Percentiles rank a stretch among this genome's conserved stretches.
Evolutionary conservation across 2,888 invertebrate genomes (phyloP).

Genomic region (Drosophila ochracea): DNA sequence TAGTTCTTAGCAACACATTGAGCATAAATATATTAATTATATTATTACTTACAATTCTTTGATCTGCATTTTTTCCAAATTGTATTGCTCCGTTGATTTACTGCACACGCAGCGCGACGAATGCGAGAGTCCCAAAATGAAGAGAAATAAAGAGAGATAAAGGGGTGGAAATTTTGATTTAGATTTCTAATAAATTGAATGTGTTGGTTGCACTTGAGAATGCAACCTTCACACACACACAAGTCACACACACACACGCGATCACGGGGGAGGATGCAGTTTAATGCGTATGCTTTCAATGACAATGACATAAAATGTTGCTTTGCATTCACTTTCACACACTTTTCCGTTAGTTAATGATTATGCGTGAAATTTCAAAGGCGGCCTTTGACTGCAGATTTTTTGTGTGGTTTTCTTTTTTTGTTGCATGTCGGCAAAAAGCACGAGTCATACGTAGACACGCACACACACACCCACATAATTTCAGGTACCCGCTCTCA

Average conservation of each 20-base stretch:
- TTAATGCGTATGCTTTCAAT: constrained; percentile 29
- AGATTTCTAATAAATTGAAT: constrained; percentile 50
- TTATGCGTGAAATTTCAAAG: constrained; percentile 10
- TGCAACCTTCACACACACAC: constrained; percentile 60
- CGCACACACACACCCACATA: constrained; percentile 27
- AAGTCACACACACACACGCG: constrained; percentile 20
- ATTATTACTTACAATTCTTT: constrained; percentile 82
- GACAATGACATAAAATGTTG: constrained; percentile 16
- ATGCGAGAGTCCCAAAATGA: constrained; percentile 9
- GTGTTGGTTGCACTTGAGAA: constrained; percentile 68
- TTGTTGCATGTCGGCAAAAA: constrained; percentile 70
- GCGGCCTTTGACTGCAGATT: constrained; percentile 34
- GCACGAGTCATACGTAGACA: constrained; percentile 69
- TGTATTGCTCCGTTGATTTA: constrained; percentile 48
- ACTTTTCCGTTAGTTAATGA: constrained; percentile 11
- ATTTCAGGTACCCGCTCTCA: constrained; percentile 29
- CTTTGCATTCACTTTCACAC: constrained; percentile 7
- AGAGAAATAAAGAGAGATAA: constrained; percentile 37
- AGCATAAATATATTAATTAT: constrained; percentile 10
- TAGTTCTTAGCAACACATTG: constrained; percentile 27
- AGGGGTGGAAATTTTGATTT: constrained; percentile 44
- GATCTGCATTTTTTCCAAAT: constrained; percentile 80
- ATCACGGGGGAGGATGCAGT: constrained; percentile 36
- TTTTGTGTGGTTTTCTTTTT: constrained; percentile 31
- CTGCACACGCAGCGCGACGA: constrained; percentile 30